Conservation (phyloP, 2,113 vertebrate species). For the Hippocampus zosterae region DNA sequence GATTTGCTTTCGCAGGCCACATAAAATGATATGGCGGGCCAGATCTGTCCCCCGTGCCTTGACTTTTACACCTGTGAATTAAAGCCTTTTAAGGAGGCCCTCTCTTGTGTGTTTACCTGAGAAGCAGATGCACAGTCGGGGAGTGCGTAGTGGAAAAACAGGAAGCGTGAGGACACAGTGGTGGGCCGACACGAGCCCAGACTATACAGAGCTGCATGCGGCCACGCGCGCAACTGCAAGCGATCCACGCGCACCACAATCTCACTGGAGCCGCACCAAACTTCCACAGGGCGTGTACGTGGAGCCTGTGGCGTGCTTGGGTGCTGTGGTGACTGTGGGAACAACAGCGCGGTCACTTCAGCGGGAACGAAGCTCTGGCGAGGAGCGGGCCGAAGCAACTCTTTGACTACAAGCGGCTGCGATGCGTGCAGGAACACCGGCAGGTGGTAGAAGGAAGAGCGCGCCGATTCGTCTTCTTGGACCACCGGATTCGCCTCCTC, state of each 20-base stretch:
- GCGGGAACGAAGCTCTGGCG: constrained; percentile 3
- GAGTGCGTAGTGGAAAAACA: constrained; percentile 33
- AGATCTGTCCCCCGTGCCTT: too few relatives aligned
- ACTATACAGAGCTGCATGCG: constrained; percentile 1
- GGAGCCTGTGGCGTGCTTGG: neutral
- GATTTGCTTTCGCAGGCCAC: too few relatives aligned
- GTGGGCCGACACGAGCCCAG: constrained; percentile 32
- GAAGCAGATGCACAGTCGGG: constrained; percentile 5
- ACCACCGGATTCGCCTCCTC: neutral
- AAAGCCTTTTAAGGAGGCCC: neutral
- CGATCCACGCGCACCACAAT: constrained; percentile 40
- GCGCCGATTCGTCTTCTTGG: neutral
- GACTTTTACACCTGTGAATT: too few relatives aligned
- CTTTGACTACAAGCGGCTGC: constrained; percentile 12
- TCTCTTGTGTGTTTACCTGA: constrained; percentile 15
- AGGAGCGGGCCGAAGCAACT: constrained; percentile 24
- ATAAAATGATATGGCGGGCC: too few relatives aligned
- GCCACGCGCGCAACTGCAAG: constrained; percentile 19
- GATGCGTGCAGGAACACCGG: constrained; percentile 33
- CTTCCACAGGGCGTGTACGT: constrained; percentile 14
- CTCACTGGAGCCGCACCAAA: constrained; percentile 6
- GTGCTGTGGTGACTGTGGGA: neutral
- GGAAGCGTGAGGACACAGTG: constrained; percentile 1
- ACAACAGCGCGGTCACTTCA: constrained; percentile 19
- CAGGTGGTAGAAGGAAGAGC: constrained; percentile 12